Conservation (phyloP, 2,113 vertebrate species). For the Cynopterus brachyotis region DNA sequence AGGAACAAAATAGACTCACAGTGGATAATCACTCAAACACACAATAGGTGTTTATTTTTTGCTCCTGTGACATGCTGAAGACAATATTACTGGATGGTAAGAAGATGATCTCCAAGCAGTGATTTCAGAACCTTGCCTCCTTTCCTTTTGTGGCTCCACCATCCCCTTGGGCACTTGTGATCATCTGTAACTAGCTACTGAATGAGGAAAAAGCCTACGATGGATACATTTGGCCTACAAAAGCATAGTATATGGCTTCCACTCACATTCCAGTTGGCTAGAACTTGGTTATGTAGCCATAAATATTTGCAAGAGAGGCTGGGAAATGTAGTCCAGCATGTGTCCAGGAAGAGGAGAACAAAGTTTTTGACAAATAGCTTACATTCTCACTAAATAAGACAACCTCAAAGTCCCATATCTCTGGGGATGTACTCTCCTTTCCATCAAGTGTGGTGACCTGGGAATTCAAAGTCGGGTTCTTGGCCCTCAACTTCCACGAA, state of each 20-base stretch:
- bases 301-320: background rate
- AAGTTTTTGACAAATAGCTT: background rate
- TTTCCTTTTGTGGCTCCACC: background rate
- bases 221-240: background rate
- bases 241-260: background rate
- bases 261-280: background rate
- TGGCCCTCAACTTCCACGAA: background rate
- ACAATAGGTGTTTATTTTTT: background rate
- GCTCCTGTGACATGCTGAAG: background rate
- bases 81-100: background rate
- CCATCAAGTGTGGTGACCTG: background rate
- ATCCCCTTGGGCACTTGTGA: background rate
- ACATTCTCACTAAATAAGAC: background rate
- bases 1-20: background rate
- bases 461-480: background rate
- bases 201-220: background rate
- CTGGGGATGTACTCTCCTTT: background rate
- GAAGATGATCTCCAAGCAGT: background rate
- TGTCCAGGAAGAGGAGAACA: background rate
- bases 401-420: background rate
- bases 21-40: background rate
- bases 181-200: background rate
- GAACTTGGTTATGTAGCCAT: background rate
- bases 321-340: background rate
- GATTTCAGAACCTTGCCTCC: background rate